Conservation (phyloP, 2,888 invertebrate genomes). For the Pemphredon lugubris region DNA sequence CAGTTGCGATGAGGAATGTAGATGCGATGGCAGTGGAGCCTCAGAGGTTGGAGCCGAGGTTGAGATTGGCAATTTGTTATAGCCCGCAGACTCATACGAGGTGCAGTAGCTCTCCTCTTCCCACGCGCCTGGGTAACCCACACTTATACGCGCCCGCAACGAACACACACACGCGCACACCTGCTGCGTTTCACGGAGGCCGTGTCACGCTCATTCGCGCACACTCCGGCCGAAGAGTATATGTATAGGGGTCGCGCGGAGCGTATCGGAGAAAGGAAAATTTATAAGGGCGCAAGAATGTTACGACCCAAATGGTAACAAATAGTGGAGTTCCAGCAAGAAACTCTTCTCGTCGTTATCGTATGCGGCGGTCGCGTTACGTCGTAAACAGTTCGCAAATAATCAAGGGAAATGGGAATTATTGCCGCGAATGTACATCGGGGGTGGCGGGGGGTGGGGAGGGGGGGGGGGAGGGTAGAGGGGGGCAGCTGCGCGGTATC, state of each 20-base stretch:
- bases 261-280: slow-evolving; percentile 58
- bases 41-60: slow-evolving; percentile 43
- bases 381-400: slow-evolving; percentile 66
- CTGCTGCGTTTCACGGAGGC: background rate
- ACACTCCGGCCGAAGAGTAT: background rate
- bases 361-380: slow-evolving; percentile 48
- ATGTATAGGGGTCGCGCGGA: slow-evolving; percentile 5
- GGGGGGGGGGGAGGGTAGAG: no score
- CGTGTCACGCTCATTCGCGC: background rate
- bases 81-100: slow-evolving; percentile 48
- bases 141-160: background rate
- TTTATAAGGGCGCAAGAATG: slow-evolving; percentile 51
- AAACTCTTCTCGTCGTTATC: slow-evolving; percentile 61
- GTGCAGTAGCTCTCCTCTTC: slow-evolving; percentile 9
- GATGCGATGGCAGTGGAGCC: slow-evolving; percentile 53
- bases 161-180: background rate
- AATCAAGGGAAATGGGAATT: slow-evolving; percentile 62
- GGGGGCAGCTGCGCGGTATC: slow-evolving; percentile 35
- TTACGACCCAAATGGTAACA: slow-evolving; percentile 59
- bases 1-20: slow-evolving; percentile 62
- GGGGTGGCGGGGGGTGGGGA: no score
- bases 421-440: slow-evolving; percentile 50
- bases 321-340: slow-evolving; percentile 40
- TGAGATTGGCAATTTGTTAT: slow-evolving; percentile 75
- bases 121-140: background rate